Base-by-base conservation (phyloP, 1,140 invertebrate species). In the Sogatella furcifera region DNA sequence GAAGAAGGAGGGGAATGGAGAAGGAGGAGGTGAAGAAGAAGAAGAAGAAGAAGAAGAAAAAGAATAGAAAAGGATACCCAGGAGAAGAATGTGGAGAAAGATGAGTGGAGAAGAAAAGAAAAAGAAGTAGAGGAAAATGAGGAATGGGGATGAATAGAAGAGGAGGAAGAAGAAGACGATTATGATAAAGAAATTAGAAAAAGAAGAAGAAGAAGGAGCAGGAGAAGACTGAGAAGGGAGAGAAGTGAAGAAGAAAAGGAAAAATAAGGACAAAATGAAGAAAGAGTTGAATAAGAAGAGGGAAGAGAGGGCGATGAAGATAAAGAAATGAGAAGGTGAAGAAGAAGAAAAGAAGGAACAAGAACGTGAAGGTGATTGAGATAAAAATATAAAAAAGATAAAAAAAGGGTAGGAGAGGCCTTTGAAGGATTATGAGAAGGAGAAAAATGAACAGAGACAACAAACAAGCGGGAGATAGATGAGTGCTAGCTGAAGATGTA, bases 261-360 rank as follows among this genome's bases (percentile, higher is more conserved):
- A 14, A 6, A 17, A 19, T 19, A 24, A 28, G 14, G 22, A 28
- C 3, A 54, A 14, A 5, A 28, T n/a, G 3, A n/a, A n/a, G n/a
- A n/a, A n/a, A n/a, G n/a, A n/a, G n/a, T n/a, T n/a, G n/a, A 54
- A 54, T n/a, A 54, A 5, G 17, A 28, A 6, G 22, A 24, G 15
- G 28, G 52, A 19, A 28, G 55, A 57, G 11, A 57, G 55, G 42
- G 55, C 55, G 55, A 57, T n/a, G n/a, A n/a, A n/a, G n/a, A n/a
- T n/a, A n/a, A n/a, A n/a, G n/a, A n/a, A n/a, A n/a, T n/a, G n/a
- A n/a, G n/a, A n/a, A n/a, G n/a, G n/a, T n/a, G n/a, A n/a, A n/a
- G n/a, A n/a, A n/a, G n/a, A n/a, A n/a, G n/a, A n/a, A n/a, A n/a
- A n/a, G n/a, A n/a, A n/a, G n/a, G n/a, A n/a, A n/a, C n/a, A n/a